Evolutionary conservation across 2,888 invertebrate genomes (phyloP).

Genomic region (Tiliacea citrago): DNA sequence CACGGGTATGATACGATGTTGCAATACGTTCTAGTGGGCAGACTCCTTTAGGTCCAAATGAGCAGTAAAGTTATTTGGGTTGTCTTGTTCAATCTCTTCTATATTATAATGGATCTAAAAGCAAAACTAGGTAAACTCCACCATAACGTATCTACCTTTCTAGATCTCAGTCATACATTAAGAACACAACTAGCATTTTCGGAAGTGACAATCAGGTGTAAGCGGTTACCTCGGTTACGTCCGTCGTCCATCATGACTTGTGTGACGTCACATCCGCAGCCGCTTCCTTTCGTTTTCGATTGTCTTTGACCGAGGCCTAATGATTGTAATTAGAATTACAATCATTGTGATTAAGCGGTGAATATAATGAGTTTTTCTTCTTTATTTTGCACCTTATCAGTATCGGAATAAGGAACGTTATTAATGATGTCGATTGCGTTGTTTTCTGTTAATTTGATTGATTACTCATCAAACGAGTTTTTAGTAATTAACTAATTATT

Average conservation of each 20-base stretch:
- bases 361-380: slow-evolving; percentile 22
- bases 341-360: slow-evolving; percentile 78
- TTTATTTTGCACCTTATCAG: slow-evolving; percentile 8
- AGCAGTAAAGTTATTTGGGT: not conserved
- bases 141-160: not conserved
- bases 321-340: slow-evolving; percentile 71
- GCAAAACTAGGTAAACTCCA: not conserved
- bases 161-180: slow-evolving; percentile 28
- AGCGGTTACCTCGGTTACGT: slow-evolving; percentile 68
- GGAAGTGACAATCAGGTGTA: slow-evolving; percentile 71
- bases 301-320: slow-evolving; percentile 87
- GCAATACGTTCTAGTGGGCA: too few relatives aligned
- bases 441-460: slow-evolving; percentile 10
- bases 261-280: slow-evolving; percentile 82
- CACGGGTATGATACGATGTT: too few relatives aligned
- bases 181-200: slow-evolving; percentile 53
- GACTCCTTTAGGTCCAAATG: too few relatives aligned
- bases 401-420: not conserved
- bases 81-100: not conserved
- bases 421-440: not conserved
- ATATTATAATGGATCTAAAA: not conserved
- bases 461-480: slow-evolving; percentile 1
- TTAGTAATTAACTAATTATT: slow-evolving; percentile 9
- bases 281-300: slow-evolving; percentile 88
- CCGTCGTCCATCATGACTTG: slow-evolving; percentile 52